phyloP scores from a whole-genome alignment of 2,888 invertebrate genomes.

The Argyresthia albistria region DNA sequence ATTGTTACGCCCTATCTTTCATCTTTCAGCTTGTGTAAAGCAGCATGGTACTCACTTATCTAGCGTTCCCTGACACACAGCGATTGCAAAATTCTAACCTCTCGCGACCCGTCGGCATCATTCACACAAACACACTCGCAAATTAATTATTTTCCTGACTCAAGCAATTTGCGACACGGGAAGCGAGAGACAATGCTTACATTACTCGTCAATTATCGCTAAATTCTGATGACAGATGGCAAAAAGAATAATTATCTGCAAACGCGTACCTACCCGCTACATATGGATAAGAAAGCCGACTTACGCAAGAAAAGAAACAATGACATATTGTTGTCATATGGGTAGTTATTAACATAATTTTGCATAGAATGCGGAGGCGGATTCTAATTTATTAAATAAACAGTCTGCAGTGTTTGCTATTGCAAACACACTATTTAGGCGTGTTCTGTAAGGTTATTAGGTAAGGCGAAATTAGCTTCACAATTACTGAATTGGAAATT shows the following conservation, averaged over 20 bases:
- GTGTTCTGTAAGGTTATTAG: neutral
- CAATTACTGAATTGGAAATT: neutral
- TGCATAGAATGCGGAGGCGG: conserved; percentile 3
- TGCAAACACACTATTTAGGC: neutral
- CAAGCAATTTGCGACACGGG: too few relatives aligned
- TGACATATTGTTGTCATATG: conserved; percentile 24
- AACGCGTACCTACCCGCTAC: neutral
- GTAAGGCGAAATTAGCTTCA: neutral
- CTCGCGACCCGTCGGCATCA: too few relatives aligned
- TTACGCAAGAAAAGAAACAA: conserved; percentile 18
- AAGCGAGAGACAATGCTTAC: neutral
- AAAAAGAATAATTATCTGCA: conserved; percentile 13
- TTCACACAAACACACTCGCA: neutral
- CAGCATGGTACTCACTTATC: too few relatives aligned
- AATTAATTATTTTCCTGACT: neutral
- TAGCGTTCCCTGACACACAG: too few relatives aligned
- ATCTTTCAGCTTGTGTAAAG: too few relatives aligned
- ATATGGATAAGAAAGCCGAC: neutral
- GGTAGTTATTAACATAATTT: conserved; percentile 1
- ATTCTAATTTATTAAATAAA: conserved; percentile 1
- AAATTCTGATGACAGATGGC: conserved; percentile 10
- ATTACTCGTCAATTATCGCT: neutral
- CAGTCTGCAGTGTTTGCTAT: neutral
- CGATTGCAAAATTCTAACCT: too few relatives aligned
- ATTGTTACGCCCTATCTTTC: too few relatives aligned